phyloP scores from a whole-genome alignment of 2,888 invertebrate genomes.

The Acanthococcus lagerstroemiae region DNA sequence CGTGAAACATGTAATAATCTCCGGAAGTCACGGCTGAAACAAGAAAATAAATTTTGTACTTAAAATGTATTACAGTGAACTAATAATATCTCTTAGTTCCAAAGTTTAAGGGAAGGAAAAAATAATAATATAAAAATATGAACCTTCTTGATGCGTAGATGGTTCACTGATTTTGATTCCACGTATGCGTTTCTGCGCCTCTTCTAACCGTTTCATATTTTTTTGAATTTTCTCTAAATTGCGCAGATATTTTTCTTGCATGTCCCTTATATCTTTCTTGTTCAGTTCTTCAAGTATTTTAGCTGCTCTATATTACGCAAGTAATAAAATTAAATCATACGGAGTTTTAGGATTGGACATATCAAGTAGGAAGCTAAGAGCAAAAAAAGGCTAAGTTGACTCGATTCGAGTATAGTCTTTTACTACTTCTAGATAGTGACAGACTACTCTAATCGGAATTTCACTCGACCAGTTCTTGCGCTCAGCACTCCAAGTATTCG shows the following conservation, averaged over 20 bases:
- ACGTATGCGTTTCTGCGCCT: constrained; percentile 75
- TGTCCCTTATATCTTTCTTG: constrained; percentile 40
- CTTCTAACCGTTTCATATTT: constrained; percentile 93
- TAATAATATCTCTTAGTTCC: not conserved
- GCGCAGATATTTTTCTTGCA: constrained; percentile 73
- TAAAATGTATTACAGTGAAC: no score
- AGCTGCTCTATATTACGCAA: constrained; percentile 77
- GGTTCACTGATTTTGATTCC: constrained; percentile 56
- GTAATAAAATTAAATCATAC: no score
- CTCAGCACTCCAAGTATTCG: no score
- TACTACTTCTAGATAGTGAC: no score
- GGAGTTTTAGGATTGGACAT: no score
- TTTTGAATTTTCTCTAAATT: constrained; percentile 85
- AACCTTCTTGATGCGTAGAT: constrained; percentile 72
- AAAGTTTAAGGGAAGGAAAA: constrained; percentile 1
- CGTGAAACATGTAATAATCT: constrained; percentile 99
- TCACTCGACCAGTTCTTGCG: no score
- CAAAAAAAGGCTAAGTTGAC: no score
- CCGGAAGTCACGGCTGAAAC: constrained; percentile 87
- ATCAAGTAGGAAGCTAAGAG: no score
- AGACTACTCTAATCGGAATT: no score
- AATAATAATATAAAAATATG: no score
- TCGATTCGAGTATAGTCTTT: not conserved
- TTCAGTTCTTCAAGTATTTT: constrained; percentile 81
- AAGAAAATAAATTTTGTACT: not conserved